phyloP scores from a whole-genome alignment of 2,888 invertebrate species.

The Zygaena filipendulae region DNA sequence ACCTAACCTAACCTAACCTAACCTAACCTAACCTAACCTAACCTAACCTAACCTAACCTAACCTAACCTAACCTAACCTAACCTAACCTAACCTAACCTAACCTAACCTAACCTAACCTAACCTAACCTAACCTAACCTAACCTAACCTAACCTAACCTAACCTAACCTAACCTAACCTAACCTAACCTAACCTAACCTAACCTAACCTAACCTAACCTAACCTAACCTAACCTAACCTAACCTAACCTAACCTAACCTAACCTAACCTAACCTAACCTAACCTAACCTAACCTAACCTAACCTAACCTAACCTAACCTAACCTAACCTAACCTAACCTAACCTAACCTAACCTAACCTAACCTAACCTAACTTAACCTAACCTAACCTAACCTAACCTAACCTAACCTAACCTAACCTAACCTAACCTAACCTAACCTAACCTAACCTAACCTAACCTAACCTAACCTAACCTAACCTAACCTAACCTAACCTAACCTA shows the following conservation, averaged over 20 bases:
- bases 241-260: slow-evolving; percentile 12
- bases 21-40: slow-evolving; percentile 11
- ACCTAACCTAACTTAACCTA: slow-evolving; percentile 12
- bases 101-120: slow-evolving; percentile 15
- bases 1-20: slow-evolving; percentile 10
- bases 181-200: slow-evolving; percentile 15
- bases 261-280: slow-evolving; percentile 10
- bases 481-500: slow-evolving; percentile 14
- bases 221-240: slow-evolving; percentile 12
- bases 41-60: slow-evolving; percentile 9
- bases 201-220: slow-evolving; percentile 15
- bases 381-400: slow-evolving; percentile 9
- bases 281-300: slow-evolving; percentile 11
- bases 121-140: slow-evolving; percentile 14
- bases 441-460: slow-evolving; percentile 12
- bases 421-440: slow-evolving; percentile 10
- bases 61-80: slow-evolving; percentile 9
- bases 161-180: slow-evolving; percentile 13
- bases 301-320: slow-evolving; percentile 12
- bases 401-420: slow-evolving; percentile 11
- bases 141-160: slow-evolving; percentile 14
- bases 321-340: slow-evolving; percentile 13
- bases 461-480: slow-evolving; percentile 11
- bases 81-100: slow-evolving; percentile 11
- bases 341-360: slow-evolving; percentile 11